These are phyloP conservation scores for Pseudomyrmex pallidus DNA, from an alignment of 1,140 invertebrate species.

Conservation along the genomic window DNA sequence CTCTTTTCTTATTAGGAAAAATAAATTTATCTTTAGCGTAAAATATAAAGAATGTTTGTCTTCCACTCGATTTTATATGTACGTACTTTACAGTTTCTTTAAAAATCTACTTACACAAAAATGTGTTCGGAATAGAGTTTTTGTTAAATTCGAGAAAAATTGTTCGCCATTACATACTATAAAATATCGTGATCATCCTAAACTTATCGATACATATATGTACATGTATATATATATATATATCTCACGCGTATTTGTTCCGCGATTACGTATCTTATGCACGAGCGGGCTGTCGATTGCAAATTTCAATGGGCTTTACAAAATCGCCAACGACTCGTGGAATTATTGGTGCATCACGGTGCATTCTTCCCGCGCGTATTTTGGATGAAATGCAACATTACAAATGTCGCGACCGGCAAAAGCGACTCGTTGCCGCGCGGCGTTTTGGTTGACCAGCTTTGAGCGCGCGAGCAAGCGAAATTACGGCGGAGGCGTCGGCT, in stretches of 20 bases:
- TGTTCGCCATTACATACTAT: background rate
- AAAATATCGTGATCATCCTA: conserved; percentile 10
- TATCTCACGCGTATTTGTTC: conserved; percentile 27
- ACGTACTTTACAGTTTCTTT: background rate
- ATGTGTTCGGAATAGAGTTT: no score
- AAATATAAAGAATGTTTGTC: conserved; percentile 16
- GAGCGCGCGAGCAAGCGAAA: conserved; percentile 52
- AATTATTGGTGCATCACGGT: conserved; percentile 65
- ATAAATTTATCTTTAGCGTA: conserved; percentile 3
- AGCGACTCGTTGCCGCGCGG: conserved; percentile 53
- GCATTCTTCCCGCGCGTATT: conserved; percentile 69
- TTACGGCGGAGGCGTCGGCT: conserved; percentile 66
- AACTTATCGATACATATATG: conserved; percentile 12
- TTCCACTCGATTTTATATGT: no score
- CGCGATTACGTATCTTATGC: conserved; percentile 54
- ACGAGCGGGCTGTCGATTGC: conserved; percentile 19
- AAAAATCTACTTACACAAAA: no score
- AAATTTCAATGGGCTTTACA: conserved; percentile 62
- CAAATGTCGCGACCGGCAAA: conserved; percentile 66
- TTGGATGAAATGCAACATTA: conserved; percentile 64
- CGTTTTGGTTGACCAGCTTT: conserved; percentile 63
- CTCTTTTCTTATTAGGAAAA: background rate
- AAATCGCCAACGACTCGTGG: conserved; percentile 65
- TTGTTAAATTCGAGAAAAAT: background rate
- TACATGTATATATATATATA: no score